Percentiles rank a stretch among this genome's conserved stretches.
Evolutionary conservation across 2,888 invertebrate species (phyloP).

Genomic region (Gastrophysa polygoni): DNA sequence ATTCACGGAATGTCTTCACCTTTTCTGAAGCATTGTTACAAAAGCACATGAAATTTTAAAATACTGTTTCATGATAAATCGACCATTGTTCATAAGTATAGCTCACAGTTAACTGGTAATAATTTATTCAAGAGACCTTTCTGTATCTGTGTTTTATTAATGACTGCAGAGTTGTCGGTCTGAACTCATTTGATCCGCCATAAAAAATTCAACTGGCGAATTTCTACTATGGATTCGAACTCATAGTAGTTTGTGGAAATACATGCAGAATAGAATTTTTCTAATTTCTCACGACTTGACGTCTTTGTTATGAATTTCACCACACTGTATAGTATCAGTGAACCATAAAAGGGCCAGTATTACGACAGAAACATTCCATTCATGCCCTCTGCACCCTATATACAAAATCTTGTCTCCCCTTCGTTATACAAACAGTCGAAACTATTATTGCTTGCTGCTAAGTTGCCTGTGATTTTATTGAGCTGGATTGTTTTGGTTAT

Average conservation of each 20-base stretch:
- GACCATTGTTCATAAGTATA: conserved; percentile 4
- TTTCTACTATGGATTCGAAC: too few species aligned
- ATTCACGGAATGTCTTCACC: too few species aligned
- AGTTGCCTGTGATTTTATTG: conserved; percentile 40
- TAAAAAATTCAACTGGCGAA: not conserved
- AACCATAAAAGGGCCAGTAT: too few species aligned
- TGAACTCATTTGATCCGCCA: not conserved
- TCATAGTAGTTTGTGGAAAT: too few species aligned
- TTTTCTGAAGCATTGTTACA: not conserved
- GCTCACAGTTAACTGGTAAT: conserved; percentile 4
- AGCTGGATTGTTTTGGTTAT: conserved; percentile 38
- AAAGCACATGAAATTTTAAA: not conserved
- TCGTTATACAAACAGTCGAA: conserved; percentile 8
- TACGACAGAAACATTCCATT: not conserved
- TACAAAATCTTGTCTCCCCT: not conserved
- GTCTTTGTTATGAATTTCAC: too few species aligned
- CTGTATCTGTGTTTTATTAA: not conserved
- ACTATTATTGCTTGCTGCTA: conserved; percentile 19
- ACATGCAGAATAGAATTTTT: too few species aligned
- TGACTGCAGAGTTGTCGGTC: not conserved
- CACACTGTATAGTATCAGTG: too few species aligned
- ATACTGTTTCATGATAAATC: conserved; percentile 1
- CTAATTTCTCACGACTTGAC: too few species aligned
- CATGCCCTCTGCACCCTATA: not conserved
- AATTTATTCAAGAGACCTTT: not conserved